A percentile compares a stretch with the other conserved stretches of the same genome.
These are phyloP conservation scores for Thereva nobilitata DNA, from an alignment of 2,888 invertebrate species.

Conservation along the genomic window DNA sequence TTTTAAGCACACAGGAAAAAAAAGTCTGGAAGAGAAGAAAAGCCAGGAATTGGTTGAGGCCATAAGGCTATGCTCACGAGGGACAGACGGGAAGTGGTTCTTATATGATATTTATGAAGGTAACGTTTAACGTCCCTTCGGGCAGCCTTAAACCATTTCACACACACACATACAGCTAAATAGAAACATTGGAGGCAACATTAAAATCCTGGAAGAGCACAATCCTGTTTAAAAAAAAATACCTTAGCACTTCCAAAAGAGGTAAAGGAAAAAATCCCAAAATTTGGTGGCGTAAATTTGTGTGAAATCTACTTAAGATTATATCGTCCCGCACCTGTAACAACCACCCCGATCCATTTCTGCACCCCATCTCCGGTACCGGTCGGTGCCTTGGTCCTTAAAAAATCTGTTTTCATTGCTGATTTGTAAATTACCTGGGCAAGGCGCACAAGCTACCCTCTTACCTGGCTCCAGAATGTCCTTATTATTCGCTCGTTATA, in stretches of 20 bases:
- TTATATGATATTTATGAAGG: constrained; percentile 21
- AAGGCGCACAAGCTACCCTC: constrained; percentile 11
- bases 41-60: not conserved
- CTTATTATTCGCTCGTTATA: constrained; percentile 30
- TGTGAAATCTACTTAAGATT: constrained; percentile 8
- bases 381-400: too few species aligned
- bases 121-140: not conserved
- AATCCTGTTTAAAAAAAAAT: constrained; percentile 5
- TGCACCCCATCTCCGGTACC: too few species aligned
- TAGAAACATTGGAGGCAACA: not conserved
- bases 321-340: constrained; percentile 1
- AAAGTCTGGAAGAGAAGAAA: not conserved
- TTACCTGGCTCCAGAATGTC: constrained; percentile 10
- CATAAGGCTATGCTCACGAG: constrained; percentile 7
- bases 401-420: constrained; percentile 30
- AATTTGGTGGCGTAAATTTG: not conserved
- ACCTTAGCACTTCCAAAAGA: not conserved
- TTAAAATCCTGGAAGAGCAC: constrained; percentile 5
- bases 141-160: not conserved
- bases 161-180: too few species aligned
- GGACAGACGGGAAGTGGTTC: not conserved
- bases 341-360: too few species aligned
- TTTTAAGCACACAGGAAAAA: not conserved
- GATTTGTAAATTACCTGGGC: constrained; percentile 29
- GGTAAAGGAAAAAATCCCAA: not conserved